These are phyloP conservation scores for Dryomyza anilis DNA, from an alignment of 2,888 invertebrate genomes.

Conservation along the genomic window DNA sequence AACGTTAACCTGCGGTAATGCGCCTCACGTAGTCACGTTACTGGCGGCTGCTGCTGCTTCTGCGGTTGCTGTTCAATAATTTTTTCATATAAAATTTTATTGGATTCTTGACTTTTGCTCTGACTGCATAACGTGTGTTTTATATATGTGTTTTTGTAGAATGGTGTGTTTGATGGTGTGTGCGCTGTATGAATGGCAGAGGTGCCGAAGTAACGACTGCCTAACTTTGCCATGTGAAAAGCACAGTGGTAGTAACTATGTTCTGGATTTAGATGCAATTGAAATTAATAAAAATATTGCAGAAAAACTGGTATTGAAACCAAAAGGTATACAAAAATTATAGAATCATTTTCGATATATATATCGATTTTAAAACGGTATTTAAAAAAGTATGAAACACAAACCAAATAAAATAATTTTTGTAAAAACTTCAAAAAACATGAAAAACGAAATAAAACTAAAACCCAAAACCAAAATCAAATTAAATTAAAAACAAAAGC, in stretches of 20 bases:
- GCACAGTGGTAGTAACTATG: slow-evolving; percentile 3
- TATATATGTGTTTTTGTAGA: not conserved
- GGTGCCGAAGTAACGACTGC: slow-evolving; percentile 1
- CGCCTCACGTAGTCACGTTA: slow-evolving; percentile 18
- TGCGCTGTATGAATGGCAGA: slow-evolving; percentile 1
- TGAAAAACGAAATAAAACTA: no score
- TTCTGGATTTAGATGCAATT: not conserved
- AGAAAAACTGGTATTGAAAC: no score
- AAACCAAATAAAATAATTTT: no score
- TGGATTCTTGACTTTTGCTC: slow-evolving; percentile 18
- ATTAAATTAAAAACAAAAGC: no score
- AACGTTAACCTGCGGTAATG: not conserved
- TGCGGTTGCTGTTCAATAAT: slow-evolving; percentile 23
- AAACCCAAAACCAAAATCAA: no score
- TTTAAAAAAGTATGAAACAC: no score
- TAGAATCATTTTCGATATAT: no score
- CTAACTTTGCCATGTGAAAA: slow-evolving; percentile 10
- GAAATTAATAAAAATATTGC: no score
- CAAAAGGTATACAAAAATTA: no score
- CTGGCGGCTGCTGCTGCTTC: no score
- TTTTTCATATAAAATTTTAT: slow-evolving; percentile 29
- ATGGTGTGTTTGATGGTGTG: not conserved
- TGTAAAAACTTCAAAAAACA: no score
- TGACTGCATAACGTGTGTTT: not conserved
- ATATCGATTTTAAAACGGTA: no score